Conservation (phyloP, 35 echinoderm and acorn worm species). For the Ptychodera flava region DNA sequence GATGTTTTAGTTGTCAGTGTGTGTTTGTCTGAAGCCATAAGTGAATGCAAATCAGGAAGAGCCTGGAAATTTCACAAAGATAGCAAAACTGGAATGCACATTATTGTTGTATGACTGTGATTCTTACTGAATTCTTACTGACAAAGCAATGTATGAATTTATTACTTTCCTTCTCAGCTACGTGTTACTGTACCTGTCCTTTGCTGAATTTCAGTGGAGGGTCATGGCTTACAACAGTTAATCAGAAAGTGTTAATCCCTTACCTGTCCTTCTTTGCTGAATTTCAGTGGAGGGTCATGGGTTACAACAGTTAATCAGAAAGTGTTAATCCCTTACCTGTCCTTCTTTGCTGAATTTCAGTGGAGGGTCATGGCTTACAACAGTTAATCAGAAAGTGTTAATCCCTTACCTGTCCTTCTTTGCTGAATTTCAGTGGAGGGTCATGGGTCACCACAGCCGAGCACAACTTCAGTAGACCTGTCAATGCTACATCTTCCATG, state of each 20-base stretch:
- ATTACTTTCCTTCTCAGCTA: no score
- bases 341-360: conserved; percentile 78
- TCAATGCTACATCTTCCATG: conserved; percentile 51
- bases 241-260: no score
- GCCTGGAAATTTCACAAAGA: no score
- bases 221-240: conserved; percentile 58
- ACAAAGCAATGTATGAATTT: no score
- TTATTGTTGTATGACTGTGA: no score
- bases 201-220: conserved; percentile 79
- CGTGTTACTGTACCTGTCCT: no score
- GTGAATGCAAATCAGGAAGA: no score
- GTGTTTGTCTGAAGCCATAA: no score
- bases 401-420: conserved; percentile 77
- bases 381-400: conserved; percentile 49
- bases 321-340: no score
- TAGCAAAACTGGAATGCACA: no score
- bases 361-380: conserved; percentile 70
- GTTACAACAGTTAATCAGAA: conserved; percentile 52
- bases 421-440: conserved; percentile 76
- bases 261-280: conserved; percentile 72
- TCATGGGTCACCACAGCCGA: conserved; percentile 61
- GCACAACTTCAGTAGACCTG: conserved; percentile 57
- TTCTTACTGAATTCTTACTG: no score
- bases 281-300: conserved; percentile 73
- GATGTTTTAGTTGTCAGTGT: no score